Evolutionary conservation across 2,888 invertebrate species (phyloP).

Genomic region (Cephus runcator): DNA sequence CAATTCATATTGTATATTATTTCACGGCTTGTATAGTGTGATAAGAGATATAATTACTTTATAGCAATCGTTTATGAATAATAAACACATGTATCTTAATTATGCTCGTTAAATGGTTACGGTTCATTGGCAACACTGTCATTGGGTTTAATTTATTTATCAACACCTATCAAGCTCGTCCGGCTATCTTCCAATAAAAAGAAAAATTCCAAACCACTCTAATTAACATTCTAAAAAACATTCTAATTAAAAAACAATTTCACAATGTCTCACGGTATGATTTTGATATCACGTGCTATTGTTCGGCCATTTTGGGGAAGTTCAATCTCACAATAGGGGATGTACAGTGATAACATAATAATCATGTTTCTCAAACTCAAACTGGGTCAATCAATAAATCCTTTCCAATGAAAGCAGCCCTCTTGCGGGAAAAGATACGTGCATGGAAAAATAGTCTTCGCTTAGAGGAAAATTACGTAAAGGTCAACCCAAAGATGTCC

Average conservation of each 20-base stretch:
- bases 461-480: neutral
- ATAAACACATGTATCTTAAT: conserved; percentile 16
- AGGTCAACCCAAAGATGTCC: conserved; percentile 49
- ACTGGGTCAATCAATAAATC: conserved; percentile 64
- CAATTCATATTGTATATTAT: conserved; percentile 26
- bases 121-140: conserved; percentile 10
- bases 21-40: conserved; percentile 31
- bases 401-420: conserved; percentile 38
- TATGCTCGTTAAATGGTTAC: conserved; percentile 15
- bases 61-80: conserved; percentile 5
- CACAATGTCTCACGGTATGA: neutral
- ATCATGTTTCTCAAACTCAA: conserved; percentile 38
- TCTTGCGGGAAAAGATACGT: conserved; percentile 44
- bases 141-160: neutral
- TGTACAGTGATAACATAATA: conserved; percentile 12
- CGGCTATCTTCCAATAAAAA: neutral
- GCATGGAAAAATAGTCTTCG: conserved; percentile 40
- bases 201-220: neutral
- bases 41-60: conserved; percentile 17
- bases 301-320: neutral
- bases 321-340: neutral
- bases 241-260: neutral
- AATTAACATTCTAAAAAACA: neutral
- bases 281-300: neutral
- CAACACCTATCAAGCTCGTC: neutral